Evolutionary conservation across 2,888 invertebrate genomes (phyloP), one percentile per base, ranked within the genome.

Genomic region (Acleris literana): DNA sequence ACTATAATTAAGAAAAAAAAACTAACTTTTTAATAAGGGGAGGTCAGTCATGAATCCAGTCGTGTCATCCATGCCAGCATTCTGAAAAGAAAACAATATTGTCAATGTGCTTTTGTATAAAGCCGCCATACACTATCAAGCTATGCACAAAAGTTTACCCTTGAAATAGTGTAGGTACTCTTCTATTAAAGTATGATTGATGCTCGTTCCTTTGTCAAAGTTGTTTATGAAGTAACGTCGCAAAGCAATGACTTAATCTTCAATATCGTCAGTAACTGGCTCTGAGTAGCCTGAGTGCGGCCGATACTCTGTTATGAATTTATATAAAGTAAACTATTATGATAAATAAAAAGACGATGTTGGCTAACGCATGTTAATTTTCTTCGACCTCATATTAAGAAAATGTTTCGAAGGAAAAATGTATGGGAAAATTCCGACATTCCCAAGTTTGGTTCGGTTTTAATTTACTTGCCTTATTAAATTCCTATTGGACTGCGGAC

Each of bases 1-100:
- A n/a, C n/a, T 13, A 43, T 43, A 3, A 13, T 13, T 1, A 43
- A 16, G n/a, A n/a, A 44, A 16, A n/a, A 5, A 16, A n/a, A 44
- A 95, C 96, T 96, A 92, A 97, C 97, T 97, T 95, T 97, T 97
- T 80, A 97, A 94, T 80, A 97, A 93, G 76, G 97, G 97, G 86
- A 97, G 94, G 86, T 97, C 97, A 76, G 97, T 96, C 94, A 97
- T 97, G 90, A 97, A 97, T 59, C 96, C 96, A 74, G 95, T 94
- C 75, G 96, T 97, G 82, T 97, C 97, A 84, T 97, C 97, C 89
- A 97, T 95, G 75, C 96, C 96, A 74, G 96, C 94, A 85, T 96
- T 96, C 95, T 96, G 94, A 62, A 93, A 75, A 78, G 75, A 79
- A 70, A 68, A 54, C 57, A 46, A 39, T n/a, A 56, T 53, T 64